Base-by-base conservation (phyloP, 2,888 invertebrate species). In the Argyra leucocephala region DNA sequence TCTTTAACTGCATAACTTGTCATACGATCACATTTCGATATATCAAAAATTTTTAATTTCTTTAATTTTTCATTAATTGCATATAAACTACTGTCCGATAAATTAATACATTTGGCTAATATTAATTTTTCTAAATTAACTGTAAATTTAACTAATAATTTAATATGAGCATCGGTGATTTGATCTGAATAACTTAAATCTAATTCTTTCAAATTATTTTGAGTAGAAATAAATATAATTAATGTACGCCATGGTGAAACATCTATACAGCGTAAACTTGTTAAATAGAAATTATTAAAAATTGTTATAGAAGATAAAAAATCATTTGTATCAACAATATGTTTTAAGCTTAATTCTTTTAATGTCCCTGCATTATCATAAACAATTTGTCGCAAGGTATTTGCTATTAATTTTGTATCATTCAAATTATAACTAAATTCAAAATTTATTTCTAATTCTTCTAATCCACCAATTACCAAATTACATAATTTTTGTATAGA, bases 391-490 rank as follows among this genome's bases (percentile, higher is more conserved):
- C 24, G 10, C 4, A 61, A 21, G 21, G 31, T 31, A 61, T 31
- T 21, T 26, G 26, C 31, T 7, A 31, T 31, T 6, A 21, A 22
- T 26, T 24, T 61, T 61, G 61, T 61, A 61, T 61, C 61, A 61
- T 31, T 61, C 31, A 61, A 24, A 24, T 61, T 26, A 61, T 61
- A 61, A 61, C 61, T 31, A 61, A 61, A 61, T 61, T 24, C 61
- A 31, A 61, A 61, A 61, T 61, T 26, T 26, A 61, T 24, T 26
- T 61, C 26, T 21, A 61, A 61, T 61, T 61, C 24, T n/a, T 61
- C 31, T n/a, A 61, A n/a, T n/a, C 21, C n/a, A 26, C 9, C n/a
- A 10, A 15, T 18, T 4, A 24, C 4, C 18, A 61, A n/a, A 21
- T 18, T 24, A 21, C 24, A 24, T 24, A 61, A n/a, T 10, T 31